These are phyloP conservation scores for Branchipolynoe longqiensis DNA, from an alignment of 2,888 invertebrate species.

Conservation along the genomic window DNA sequence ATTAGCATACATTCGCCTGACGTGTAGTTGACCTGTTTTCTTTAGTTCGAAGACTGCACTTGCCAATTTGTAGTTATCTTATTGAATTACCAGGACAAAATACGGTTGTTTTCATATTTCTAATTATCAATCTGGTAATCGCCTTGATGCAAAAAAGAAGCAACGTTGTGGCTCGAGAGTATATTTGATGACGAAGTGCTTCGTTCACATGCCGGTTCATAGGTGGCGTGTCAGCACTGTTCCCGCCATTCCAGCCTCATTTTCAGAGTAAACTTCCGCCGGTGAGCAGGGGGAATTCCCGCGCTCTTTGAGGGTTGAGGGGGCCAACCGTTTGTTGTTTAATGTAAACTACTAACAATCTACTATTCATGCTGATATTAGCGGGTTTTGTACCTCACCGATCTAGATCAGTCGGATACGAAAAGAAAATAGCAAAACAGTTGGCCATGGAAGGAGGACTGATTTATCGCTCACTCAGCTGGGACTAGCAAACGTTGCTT, in stretches of 20 bases:
- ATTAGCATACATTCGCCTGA: conserved; percentile 45
- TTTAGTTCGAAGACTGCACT: neutral
- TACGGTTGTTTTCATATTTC: no score
- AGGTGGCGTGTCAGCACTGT: conserved; percentile 43
- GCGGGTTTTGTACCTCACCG: no score
- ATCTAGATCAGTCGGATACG: no score
- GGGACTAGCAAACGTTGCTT: no score
- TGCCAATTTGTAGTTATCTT: neutral
- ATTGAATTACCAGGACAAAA: neutral
- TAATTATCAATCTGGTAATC: no score
- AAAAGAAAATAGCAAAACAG: no score
- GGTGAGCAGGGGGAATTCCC: neutral
- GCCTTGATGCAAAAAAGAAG: no score
- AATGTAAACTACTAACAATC: no score
- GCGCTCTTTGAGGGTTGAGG: neutral
- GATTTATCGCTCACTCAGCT: no score
- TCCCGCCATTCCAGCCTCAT: conserved; percentile 51
- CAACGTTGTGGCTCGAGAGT: conserved; percentile 30
- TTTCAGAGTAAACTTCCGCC: conserved; percentile 47
- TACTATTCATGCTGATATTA: no score
- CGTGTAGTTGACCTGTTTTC: conserved; percentile 27
- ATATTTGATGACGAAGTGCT: conserved; percentile 30
- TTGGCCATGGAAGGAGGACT: no score
- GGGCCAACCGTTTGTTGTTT: no score
- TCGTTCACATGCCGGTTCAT: conserved; percentile 35